Percentiles rank a stretch among this genome's conserved stretches.
Conservation (phyloP, 1,140 invertebrate genomes). For the Neotoxoptera formosana region DNA sequence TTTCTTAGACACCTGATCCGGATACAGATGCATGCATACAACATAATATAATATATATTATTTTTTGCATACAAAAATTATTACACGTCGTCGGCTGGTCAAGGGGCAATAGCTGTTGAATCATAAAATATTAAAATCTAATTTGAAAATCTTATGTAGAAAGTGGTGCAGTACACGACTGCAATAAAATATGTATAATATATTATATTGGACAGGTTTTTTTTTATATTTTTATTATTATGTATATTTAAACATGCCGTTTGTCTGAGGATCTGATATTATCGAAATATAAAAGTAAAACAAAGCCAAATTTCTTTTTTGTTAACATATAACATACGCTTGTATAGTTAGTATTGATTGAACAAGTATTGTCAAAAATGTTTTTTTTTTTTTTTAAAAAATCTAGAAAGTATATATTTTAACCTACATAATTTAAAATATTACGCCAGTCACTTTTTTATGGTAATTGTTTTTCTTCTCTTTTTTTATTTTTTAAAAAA, state of each 20-base stretch:
- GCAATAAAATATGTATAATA: conserved; percentile 2
- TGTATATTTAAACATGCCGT: not conserved
- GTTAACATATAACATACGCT: not conserved
- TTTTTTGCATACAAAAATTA: not conserved
- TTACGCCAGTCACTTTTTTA: conserved; percentile 2
- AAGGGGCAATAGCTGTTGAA: not conserved
- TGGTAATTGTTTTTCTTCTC: conserved; percentile 7
- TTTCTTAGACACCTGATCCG: conserved; percentile 1
- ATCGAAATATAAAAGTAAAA: not conserved
- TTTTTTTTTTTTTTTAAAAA: not conserved
- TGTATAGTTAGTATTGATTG: not conserved
- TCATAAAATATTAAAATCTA: conserved; percentile 28
- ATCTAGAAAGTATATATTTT: conserved; percentile 28
- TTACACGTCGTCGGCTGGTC: not conserved
- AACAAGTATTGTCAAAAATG: conserved; percentile 25
- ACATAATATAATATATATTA: not conserved
- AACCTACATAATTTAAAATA: conserved; percentile 52
- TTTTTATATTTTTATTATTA: not conserved
- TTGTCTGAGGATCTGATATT: not conserved
- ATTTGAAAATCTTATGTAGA: conserved; percentile 24
- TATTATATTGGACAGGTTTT: not conserved
- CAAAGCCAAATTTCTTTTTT: not conserved
- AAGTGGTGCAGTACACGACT: conserved; percentile 21
- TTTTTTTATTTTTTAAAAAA: not conserved
- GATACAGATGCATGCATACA: not conserved